phyloP scores from a whole-genome alignment of 2,888 invertebrate genomes.

The Rhagium mordax region DNA sequence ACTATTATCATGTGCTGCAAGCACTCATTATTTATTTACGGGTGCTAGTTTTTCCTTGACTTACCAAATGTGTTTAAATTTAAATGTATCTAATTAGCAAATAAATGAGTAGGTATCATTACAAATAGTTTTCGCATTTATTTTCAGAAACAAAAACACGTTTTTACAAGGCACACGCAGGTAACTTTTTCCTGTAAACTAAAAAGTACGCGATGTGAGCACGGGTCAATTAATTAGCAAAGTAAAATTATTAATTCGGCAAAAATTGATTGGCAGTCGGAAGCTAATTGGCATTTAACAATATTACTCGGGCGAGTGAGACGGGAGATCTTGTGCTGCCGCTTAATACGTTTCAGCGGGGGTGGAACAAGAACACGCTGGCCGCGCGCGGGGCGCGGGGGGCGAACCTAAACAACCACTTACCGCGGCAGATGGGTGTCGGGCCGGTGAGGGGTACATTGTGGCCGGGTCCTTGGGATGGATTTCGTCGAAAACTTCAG shows the following conservation, averaged over 20 bases:
- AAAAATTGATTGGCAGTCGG: conserved; percentile 31
- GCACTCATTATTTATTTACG: no score
- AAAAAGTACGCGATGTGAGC: no score
- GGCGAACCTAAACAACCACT: conserved; percentile 67
- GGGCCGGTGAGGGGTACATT: conserved; percentile 84
- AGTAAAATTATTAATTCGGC: neutral
- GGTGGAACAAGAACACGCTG: conserved; percentile 28
- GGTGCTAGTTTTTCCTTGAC: no score
- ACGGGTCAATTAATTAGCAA: neutral
- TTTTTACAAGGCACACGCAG: no score
- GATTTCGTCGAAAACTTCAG: conserved; percentile 16
- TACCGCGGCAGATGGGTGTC: conserved; percentile 84
- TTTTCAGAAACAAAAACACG: no score
- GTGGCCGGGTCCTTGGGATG: conserved; percentile 49
- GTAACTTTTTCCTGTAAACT: no score
- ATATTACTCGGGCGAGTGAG: conserved; percentile 37
- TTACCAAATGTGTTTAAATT: no score
- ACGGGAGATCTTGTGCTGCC: conserved; percentile 35
- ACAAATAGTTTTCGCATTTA: no score
- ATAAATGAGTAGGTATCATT: no score
- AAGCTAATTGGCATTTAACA: conserved; percentile 10
- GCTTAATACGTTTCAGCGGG: conserved; percentile 30
- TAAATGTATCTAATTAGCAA: no score
- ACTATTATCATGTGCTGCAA: no score
- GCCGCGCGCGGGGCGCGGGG: conserved; percentile 35